These are phyloP conservation scores for Gymnobelideus leadbeateri DNA, from an alignment of 2,113 vertebrate genomes.

Conservation along the genomic window DNA sequence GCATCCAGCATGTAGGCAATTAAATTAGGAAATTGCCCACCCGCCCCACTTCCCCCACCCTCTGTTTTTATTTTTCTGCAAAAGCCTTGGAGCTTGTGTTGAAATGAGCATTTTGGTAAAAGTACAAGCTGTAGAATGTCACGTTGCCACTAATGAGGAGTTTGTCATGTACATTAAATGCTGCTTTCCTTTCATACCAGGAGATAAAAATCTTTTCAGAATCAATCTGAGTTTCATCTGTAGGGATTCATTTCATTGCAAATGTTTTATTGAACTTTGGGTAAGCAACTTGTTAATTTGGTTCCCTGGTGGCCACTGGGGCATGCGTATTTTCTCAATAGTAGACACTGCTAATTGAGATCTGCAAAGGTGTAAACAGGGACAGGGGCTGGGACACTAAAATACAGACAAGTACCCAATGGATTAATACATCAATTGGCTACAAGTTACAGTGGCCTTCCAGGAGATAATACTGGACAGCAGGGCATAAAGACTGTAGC, in stretches of 20 bases:
- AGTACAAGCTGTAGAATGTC: constrained; percentile 21
- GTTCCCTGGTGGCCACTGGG: constrained; percentile 48
- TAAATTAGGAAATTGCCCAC: constrained; percentile 38
- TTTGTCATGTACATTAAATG: constrained; percentile 10
- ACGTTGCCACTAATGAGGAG: constrained; percentile 42
- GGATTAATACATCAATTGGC: not conserved
- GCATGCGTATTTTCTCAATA: constrained; percentile 55
- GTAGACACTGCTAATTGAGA: constrained; percentile 65
- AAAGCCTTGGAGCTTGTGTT: not conserved
- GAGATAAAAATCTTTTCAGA: constrained; percentile 59
- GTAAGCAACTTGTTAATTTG: constrained; percentile 48
- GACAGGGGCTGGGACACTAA: constrained; percentile 12
- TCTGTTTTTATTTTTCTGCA: not conserved
- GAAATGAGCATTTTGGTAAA: constrained; percentile 38
- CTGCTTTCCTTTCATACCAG: constrained; percentile 48
- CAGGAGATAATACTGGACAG: constrained; percentile 25
- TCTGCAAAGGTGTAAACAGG: constrained; percentile 45
- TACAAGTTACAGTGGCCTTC: constrained; percentile 12
- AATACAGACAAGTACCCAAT: not conserved
- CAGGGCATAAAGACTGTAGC: not conserved
- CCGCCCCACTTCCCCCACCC: not conserved
- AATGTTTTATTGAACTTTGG: constrained; percentile 69
- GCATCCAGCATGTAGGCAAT: constrained; percentile 31
- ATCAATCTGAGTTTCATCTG: constrained; percentile 55
- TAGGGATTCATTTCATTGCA: constrained; percentile 35